Evolutionary conservation across 1,140 invertebrate genomes (phyloP), one percentile per base, ranked within the genome.

Genomic region (Atta cephalotes): DNA sequence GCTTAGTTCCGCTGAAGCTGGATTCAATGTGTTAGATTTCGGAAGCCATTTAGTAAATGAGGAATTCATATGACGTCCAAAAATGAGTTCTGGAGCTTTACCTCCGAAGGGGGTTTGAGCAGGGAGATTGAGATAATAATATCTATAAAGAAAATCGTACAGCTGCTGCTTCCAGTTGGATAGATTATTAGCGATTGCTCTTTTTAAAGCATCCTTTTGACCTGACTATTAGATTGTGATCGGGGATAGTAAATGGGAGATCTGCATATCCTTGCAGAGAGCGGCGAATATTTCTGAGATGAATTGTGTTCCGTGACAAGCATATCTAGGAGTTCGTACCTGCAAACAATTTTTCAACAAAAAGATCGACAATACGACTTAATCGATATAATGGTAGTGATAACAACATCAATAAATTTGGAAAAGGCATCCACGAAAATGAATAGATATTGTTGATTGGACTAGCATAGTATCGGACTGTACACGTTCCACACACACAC

Each of bases 141-240:
- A 31, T 1, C 2, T 28, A 3, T 31, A 31, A 31, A 31, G 3
- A 31, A 31, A 31, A 31, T 31, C 28, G 28, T 31, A 31, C 31
- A 31, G 3, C 3, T 31, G 3, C 3, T 31, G 0, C 31, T 31
- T 31, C 3, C 31, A 31, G 31, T 31, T 31, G 31, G 3, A 31
- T 31, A 31, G 3, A 31, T 31, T 3, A 3, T 31, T 31, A 31
- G 3, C 31, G 39, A 84, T 72, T 0, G 45, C 45, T 7, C 39
- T 45, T 74, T 84, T 84, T 0, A 84, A 7, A 0, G 45, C 25
- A 49, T 84, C 2, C 80, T 72, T n/a, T 72, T 58, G 0, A 39
- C 80, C 5, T 84, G 80, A 16, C 58, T 58, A 16, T 74, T 84
- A 0, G 58, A 84, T 25, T 74, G 68, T 0, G 0, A 84, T 25